Evolutionary conservation across 2,797 vertebrate genomes (phyloP), one percentile per base, ranked within the genome.

Genomic region (Chaetophractus vellerosus): DNA sequence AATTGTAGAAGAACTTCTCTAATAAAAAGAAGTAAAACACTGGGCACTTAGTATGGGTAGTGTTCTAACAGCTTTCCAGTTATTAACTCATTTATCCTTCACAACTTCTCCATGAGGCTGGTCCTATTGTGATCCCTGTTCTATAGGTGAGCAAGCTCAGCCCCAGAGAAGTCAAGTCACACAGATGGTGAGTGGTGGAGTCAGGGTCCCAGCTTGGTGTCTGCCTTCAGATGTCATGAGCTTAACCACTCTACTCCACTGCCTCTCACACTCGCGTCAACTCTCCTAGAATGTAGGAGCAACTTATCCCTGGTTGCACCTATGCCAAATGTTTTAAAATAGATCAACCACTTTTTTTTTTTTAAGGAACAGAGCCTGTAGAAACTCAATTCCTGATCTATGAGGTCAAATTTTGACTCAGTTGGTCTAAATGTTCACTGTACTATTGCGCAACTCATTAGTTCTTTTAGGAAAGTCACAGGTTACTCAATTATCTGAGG

Each of bases 401-500:
- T 6, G 11, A 33, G 31, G 23, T 19, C 38, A 66, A 6, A 5
- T 18, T 50, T 88, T 41, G 52, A 88, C 50, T 64, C 52, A 63
- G 23, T 8, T 88, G 69, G 12, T 72, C 31, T 33, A 75, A 92
- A 33, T 28, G 10, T 36, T 57, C 45, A 23, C 18, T n/a, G 19
- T 66, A 6, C 31, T 64, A 21, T 3, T 80, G 50, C 2, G 12
- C 3, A 15, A 48, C 11, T 9, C 59, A 57, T 85, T 50, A 33
- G n/a, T 28, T 83, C 24, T 24, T 89, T 33, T 55, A 59, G 84
- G 88, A 96, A 95, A 63, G 7, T 33, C n/a, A n/a, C 2, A 63
- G 24, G 1, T 52, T 83, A 15, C 71, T 69, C 23, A 90, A 75
- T 52, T 82, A 86, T 24, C 50, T 38, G 1, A 48, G 15, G 36